Evolutionary conservation across 2,797 vertebrate genomes (phyloP), one percentile per base, ranked within the genome.

Genomic region (Menidia menidia): DNA sequence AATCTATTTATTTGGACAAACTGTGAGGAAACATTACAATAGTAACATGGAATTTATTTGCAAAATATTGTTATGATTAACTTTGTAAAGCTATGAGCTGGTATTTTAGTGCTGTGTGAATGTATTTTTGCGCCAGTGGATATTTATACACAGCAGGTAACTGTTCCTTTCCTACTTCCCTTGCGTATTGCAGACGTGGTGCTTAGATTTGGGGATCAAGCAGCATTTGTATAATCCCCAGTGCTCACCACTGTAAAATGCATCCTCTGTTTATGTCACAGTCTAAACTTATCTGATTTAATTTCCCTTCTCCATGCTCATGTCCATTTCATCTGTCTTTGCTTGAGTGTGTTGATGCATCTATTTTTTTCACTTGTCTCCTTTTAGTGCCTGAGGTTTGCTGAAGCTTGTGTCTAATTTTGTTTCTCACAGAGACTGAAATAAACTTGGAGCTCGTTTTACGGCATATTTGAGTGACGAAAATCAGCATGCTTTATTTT

Each of bases 361-460:
- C 71, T 73, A 63, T 88, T 86, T 82, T 79, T 68, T 64, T 25
- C 72, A 44, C 80, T 78, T 73, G 71, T 87, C 81, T 64, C 71
- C 43, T 89, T 88, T 88, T 74, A 60, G 67, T 68, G 44, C 25
- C 42, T 76, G 67, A 87, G 75, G 85, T 89, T 84, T 83, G 71
- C 86, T 71, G 77, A 85, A 69, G 66, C 73, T 77, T 67, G 80
- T 55, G 77, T 87, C 84, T 84, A 84, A 85, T 90, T 89, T 85
- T 56, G 88, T 81, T 88, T 84, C 76, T 82, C 75, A 80, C 79
- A 69, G 73, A 80, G 82, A 78, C 75, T 62, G 67, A 93, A 92
- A 93, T 89, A 91, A 87, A 86, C 87, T 35, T 7, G 54, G 73
- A 78, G 81, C 69, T 87, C 77, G 75, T 85, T 92, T 86, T 81